phyloP scores from a whole-genome alignment of 2,888 invertebrate species.

The Danaus chrysippus region DNA sequence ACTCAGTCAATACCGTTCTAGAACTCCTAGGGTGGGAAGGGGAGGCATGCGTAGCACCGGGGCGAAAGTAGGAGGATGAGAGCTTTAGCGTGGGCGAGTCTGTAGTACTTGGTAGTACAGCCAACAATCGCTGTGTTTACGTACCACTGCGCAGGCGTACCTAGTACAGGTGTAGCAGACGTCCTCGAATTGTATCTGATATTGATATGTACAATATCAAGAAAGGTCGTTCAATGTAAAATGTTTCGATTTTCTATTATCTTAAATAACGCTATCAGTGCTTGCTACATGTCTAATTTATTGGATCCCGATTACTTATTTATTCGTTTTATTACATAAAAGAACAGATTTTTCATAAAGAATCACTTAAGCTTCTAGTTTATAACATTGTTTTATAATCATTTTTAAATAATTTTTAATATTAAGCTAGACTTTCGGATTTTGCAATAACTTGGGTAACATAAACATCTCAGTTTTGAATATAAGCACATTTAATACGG shows the following conservation, averaged over 20 bases:
- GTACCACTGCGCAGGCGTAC: constrained; percentile 66
- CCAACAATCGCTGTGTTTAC: constrained; percentile 72
- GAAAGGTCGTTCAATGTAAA: constrained; percentile 19
- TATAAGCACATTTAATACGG: constrained; percentile 17
- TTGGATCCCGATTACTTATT: no score
- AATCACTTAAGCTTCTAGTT: no score
- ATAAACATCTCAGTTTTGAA: constrained; percentile 12
- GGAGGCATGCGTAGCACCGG: constrained; percentile 37
- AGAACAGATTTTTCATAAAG: no score
- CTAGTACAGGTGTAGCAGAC: constrained; percentile 33
- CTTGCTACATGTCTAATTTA: no score
- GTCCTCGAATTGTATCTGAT: constrained; percentile 61
- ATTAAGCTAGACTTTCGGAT: background rate
- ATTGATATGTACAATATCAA: constrained; percentile 35
- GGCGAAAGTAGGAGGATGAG: constrained; percentile 17
- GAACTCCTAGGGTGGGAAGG: constrained; percentile 33
- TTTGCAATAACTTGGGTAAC: constrained; percentile 11
- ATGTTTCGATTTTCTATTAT: constrained; percentile 9
- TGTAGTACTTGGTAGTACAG: constrained; percentile 76
- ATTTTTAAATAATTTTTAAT: background rate
- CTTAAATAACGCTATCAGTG: constrained; percentile 4
- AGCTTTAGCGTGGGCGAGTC: constrained; percentile 73
- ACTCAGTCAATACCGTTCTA: constrained; percentile 7
- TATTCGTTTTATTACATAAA: no score
- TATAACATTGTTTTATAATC: no score